These are phyloP conservation scores for Agapornis canus DNA, from an alignment of 2,797 vertebrate genomes.

Conservation along the genomic window DNA sequence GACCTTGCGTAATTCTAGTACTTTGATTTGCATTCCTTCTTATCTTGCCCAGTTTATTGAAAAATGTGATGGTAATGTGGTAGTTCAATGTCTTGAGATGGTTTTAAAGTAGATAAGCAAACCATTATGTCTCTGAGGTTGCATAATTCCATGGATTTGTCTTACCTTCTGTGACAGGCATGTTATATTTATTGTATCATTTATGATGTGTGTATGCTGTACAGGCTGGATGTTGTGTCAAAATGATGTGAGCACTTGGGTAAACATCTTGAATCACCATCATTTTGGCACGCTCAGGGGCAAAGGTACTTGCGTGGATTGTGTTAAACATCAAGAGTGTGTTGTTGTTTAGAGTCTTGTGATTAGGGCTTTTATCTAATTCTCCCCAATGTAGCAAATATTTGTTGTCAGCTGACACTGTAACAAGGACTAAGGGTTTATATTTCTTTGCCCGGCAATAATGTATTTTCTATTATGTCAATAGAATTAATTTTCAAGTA, in stretches of 20 bases:
- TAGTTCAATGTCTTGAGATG: constrained; percentile 44
- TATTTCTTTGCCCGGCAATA: constrained; percentile 54
- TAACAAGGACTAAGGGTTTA: constrained; percentile 32
- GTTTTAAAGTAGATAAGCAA: constrained; percentile 46
- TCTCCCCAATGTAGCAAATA: constrained; percentile 46
- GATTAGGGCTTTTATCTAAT: not conserved
- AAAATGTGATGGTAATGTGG: constrained; percentile 38
- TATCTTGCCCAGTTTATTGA: not conserved
- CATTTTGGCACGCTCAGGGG: not conserved
- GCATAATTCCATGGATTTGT: not conserved
- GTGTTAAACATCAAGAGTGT: constrained; percentile 24
- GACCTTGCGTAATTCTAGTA: not conserved
- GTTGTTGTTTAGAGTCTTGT: constrained; percentile 41
- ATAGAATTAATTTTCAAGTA: constrained; percentile 17
- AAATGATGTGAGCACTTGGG: not conserved
- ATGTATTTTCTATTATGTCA: constrained; percentile 43
- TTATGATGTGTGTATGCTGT: not conserved
- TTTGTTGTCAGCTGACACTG: constrained; percentile 11
- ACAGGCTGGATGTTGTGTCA: not conserved
- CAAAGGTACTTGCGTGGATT: constrained; percentile 18
- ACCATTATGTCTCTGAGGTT: constrained; percentile 28
- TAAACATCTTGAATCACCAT: not conserved
- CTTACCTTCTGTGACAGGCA: not conserved
- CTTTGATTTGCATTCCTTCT: not conserved
- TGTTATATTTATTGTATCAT: constrained; percentile 4